A percentile compares a stretch with the other conserved stretches of the same genome.
phyloP scores from a whole-genome alignment of 2,888 invertebrate species.

The Nymphalis polychloros region DNA sequence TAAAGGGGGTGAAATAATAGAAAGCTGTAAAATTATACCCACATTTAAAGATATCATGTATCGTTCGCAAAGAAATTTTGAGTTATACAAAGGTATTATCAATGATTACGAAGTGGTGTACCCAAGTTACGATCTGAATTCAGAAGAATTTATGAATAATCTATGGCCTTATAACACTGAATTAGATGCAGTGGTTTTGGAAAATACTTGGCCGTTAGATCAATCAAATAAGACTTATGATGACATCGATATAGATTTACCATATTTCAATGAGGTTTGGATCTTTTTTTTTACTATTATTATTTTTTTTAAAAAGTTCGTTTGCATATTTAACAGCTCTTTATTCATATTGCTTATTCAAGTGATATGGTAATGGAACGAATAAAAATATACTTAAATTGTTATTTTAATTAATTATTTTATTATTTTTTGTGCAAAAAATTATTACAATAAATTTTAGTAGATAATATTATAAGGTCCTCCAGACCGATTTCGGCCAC shows the following conservation, averaged over 20 bases:
- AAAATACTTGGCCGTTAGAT: conserved; percentile 82
- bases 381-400: background rate
- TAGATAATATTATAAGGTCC: too few relatives aligned
- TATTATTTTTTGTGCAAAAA: background rate
- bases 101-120: conserved; percentile 53
- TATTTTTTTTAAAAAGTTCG: background rate
- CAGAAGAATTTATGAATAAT: conserved; percentile 49
- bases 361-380: background rate
- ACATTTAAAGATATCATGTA: conserved; percentile 50
- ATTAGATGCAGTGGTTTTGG: conserved; percentile 73
- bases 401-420: background rate
- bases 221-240: conserved; percentile 59
- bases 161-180: conserved; percentile 55
- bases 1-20: conserved; percentile 19
- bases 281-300: background rate
- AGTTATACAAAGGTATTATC: conserved; percentile 55
- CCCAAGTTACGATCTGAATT: conserved; percentile 54
- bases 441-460: too few relatives aligned
- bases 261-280: conserved; percentile 78
- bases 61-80: conserved; percentile 41
- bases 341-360: background rate
- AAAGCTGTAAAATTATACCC: conserved; percentile 40
- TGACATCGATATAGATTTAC: conserved; percentile 58
- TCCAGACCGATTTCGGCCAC: too few relatives aligned
- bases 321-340: too few relatives aligned